phyloP scores from a whole-genome alignment of 2,888 invertebrate species.

The Callosobruchus maculatus region DNA sequence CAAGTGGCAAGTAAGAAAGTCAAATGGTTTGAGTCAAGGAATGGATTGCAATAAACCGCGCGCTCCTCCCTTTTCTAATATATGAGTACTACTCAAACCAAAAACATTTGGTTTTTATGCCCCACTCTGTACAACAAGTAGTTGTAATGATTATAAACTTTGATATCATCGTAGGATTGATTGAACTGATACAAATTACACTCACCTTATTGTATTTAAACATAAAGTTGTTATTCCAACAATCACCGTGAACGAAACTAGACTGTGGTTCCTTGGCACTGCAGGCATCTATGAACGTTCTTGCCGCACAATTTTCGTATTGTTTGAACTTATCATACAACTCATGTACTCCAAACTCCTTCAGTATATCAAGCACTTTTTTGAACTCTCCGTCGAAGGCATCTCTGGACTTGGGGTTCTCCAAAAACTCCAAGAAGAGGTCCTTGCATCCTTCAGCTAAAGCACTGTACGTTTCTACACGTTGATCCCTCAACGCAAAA shows the following conservation, averaged over 20 bases:
- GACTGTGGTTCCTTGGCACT: not conserved
- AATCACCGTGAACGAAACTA: not conserved
- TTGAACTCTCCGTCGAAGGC: not conserved
- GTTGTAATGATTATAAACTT: too few species aligned
- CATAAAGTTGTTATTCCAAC: constrained; percentile 3
- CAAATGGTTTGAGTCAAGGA: too few species aligned
- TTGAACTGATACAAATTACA: too few species aligned
- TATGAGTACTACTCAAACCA: too few species aligned
- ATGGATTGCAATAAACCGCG: too few species aligned
- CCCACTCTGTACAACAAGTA: too few species aligned
- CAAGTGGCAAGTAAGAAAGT: too few species aligned
- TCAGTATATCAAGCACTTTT: not conserved
- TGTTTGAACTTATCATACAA: not conserved
- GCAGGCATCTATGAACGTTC: not conserved
- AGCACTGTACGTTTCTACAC: constrained; percentile 9
- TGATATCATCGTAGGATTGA: too few species aligned
- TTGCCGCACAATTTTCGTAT: not conserved
- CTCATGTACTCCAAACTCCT: not conserved
- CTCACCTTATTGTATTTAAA: constrained; percentile 2
- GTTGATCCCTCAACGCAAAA: constrained; percentile 20
- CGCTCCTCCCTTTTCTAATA: too few species aligned
- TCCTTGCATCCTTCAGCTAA: not conserved
- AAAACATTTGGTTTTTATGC: too few species aligned
- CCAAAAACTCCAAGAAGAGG: not conserved
- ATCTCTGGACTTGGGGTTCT: not conserved